Evolutionary conservation across 2,888 invertebrate genomes (phyloP), one percentile per base, ranked within the genome.

Genomic region (Philaethria dido): DNA sequence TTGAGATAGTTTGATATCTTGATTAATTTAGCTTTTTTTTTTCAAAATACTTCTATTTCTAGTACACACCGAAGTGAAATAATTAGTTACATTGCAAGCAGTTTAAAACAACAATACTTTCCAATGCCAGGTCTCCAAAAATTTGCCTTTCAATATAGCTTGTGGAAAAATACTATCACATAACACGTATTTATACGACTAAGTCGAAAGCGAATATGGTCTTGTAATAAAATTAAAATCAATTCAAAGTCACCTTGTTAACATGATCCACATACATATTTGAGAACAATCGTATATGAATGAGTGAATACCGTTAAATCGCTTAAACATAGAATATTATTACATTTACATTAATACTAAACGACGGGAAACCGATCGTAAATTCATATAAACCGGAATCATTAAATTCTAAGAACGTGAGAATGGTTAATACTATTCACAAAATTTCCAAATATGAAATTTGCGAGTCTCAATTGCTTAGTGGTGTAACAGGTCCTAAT

Each of bases 331-430:
- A 48, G 13, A 55, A 14, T 22, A 64, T 62, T 54, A 65, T 36
- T 64, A 67, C 16, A 52, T 52, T 52, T 50, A 66, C 54, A 69
- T 68, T 61, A 67, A 71, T 71, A 45, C 62, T 57, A 48, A 29
- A 60, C 59, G 62, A 66, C 62, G 55, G 66, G 69, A 72, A 69
- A 68, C 36, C 63, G 66, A 66, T 66, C 54, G 57, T 66, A 69
- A 68, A 69, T 60, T 66, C 20, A 48, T 45, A 70, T 60, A 67
- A 68, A 69, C 68, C 68, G 64, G 66, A 63, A 66, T 64, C 62
- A 70, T 70, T 68, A 68, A 69, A 69, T 54, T 64, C 52, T 64
- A 66, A 52, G 64, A 72, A 64, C 75, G 75, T 77, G 76, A 74
- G 77, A 77, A 75, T 69, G 44, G 61, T 68, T 60, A 25, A 60